Percentiles rank a stretch among this genome's conserved stretches.
Conservation (phyloP, 2,888 invertebrate genomes). For the Cyclophora albipunctata region DNA sequence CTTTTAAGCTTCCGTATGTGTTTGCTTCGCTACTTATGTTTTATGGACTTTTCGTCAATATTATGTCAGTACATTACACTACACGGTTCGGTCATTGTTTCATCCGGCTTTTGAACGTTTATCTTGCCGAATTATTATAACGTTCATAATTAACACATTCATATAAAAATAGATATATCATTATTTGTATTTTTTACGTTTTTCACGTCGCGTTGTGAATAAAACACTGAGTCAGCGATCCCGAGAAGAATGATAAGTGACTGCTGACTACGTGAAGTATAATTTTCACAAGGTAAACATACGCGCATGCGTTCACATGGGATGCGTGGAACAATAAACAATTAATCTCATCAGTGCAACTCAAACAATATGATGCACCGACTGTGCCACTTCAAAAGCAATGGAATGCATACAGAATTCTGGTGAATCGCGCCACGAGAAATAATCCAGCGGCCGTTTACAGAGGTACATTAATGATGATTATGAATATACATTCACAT, state of each 20-base stretch:
- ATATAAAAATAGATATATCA: too few relatives aligned
- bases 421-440: conserved; percentile 23
- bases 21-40: too few relatives aligned
- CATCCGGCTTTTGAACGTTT: too few relatives aligned
- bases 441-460: conserved; percentile 25
- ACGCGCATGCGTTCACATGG: conserved; percentile 19
- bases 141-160: too few relatives aligned
- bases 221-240: conserved; percentile 24
- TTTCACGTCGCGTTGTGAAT: neutral
- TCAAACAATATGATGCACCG: conserved; percentile 30
- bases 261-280: conserved; percentile 23
- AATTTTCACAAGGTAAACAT: conserved; percentile 34
- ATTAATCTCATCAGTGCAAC: conserved; percentile 39
- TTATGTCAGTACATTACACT: too few relatives aligned
- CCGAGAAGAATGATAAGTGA: conserved; percentile 22
- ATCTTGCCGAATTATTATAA: too few relatives aligned
- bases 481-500: conserved; percentile 19
- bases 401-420: conserved; percentile 25
- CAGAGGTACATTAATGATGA: conserved; percentile 17
- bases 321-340: conserved; percentile 47
- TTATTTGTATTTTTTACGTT: too few relatives aligned
- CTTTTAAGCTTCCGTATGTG: too few relatives aligned
- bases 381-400: conserved; percentile 38
- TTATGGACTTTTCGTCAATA: too few relatives aligned
- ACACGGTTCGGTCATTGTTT: too few relatives aligned